phyloP scores from a whole-genome alignment of 1,140 invertebrate genomes.

The Bombus waltoni region DNA sequence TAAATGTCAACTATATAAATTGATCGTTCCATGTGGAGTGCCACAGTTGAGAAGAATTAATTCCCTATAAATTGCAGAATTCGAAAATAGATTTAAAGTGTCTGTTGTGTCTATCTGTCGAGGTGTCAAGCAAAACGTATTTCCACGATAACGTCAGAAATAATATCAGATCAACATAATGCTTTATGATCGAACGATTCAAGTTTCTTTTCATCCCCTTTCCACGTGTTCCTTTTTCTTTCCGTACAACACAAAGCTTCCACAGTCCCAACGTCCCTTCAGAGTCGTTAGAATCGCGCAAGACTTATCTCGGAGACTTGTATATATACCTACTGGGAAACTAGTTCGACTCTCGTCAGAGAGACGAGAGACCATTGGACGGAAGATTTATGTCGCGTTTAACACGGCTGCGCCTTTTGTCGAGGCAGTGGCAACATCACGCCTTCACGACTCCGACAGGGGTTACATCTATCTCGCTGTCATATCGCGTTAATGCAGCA shows the following conservation, averaged over 20 bases:
- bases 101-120: no score
- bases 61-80: no score
- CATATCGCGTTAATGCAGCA: slow-evolving; percentile 48
- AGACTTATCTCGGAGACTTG: background rate
- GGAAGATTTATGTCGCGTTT: slow-evolving; percentile 53
- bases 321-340: slow-evolving; percentile 6
- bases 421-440: slow-evolving; percentile 54
- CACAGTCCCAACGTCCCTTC: background rate
- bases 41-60: no score
- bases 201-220: background rate
- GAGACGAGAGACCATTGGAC: slow-evolving; percentile 19
- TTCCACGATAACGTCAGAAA: background rate
- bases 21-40: no score
- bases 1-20: no score
- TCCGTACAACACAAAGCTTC: background rate
- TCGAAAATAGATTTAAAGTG: no score
- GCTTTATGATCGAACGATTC: background rate
- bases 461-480: slow-evolving; percentile 45
- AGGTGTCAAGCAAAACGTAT: no score
- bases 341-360: slow-evolving; percentile 32
- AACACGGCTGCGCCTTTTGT: slow-evolving; percentile 48
- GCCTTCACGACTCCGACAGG: slow-evolving; percentile 47
- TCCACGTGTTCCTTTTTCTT: background rate
- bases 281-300: background rate
- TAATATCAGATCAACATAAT: background rate